phyloP scores from a whole-genome alignment of 2,888 invertebrate genomes.

The Drosophila parthenogenetica region DNA sequence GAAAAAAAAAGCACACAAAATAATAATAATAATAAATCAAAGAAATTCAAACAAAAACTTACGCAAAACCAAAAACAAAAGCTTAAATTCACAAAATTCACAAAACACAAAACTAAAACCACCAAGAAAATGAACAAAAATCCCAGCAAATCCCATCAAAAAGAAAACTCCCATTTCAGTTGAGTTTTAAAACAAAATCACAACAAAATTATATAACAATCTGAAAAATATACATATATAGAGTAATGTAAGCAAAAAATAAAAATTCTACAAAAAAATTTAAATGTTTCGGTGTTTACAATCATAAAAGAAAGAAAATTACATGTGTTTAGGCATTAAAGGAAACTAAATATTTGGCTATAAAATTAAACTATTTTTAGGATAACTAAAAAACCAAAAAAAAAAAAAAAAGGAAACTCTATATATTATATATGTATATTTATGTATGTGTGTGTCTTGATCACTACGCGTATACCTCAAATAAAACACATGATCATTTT shows the following conservation, averaged over 20 bases:
- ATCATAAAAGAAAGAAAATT: conserved; percentile 46
- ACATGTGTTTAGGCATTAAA: conserved; percentile 59
- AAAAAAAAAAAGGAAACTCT: conserved; percentile 49
- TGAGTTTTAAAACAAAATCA: conserved; percentile 15
- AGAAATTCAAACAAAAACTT: conserved; percentile 19
- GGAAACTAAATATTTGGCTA: conserved; percentile 66
- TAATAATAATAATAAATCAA: conserved; percentile 48
- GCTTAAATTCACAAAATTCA: conserved; percentile 39
- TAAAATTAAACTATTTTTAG: conserved; percentile 38
- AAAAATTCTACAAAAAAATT: conserved; percentile 38
- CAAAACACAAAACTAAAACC: conserved; percentile 40
- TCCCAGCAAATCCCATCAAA: conserved; percentile 29
- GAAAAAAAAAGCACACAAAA: conserved; percentile 77
- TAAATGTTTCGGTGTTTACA: conserved; percentile 71
- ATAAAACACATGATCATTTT: conserved; percentile 73
- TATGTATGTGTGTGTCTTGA: conserved; percentile 85
- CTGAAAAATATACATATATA: conserved; percentile 35
- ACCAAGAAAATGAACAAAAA: conserved; percentile 41
- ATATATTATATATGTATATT: conserved; percentile 78
- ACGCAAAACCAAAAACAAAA: conserved; percentile 38
- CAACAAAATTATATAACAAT: conserved; percentile 20
- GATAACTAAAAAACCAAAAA: conserved; percentile 48
- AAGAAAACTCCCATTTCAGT: conserved; percentile 5
- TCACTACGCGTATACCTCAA: conserved; percentile 87
- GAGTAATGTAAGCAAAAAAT: conserved; percentile 14